Evolutionary conservation across 2,888 invertebrate species (phyloP), one percentile per base, ranked within the genome.

Genomic region (Pardosa pseudoannulata): DNA sequence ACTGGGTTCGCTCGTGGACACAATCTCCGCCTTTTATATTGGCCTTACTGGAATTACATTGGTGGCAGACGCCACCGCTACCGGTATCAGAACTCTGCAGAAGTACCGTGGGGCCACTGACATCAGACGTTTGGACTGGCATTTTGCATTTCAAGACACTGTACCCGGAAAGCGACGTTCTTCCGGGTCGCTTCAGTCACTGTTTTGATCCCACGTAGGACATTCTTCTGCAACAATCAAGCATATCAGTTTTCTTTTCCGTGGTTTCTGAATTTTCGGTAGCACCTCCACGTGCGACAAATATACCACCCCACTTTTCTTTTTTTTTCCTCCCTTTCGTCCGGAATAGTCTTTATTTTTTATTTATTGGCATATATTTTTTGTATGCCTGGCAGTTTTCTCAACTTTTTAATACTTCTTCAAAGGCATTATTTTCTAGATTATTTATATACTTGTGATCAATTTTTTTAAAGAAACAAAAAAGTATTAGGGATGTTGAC

Each of bases 31-130:
- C 79, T 73, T 46, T 46, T 80, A 50, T 87, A 80, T 71, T 87
- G 79, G 79, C 80, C 86, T 76, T 80, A 87, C 39, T 79, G 86
- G 86, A 87, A 79, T 73, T 80, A 87, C 70, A 85, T 70, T 74
- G 80, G 79, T 80, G 86, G 86, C 79, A 71, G 41, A 56, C 41
- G 86, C 79, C 86, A 87, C 86, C 86, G 80, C 36, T 73, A 68
- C 23, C 67, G 75, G 56, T 76, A 72, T 31, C 85, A 82, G 71
- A 68, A 82, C 62, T 31, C 56, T 39, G n/a, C 83, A 72, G 78
- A 78, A 78, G 68, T 85, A 50, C 85, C 62, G 28, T 75, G 75
- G 81, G 62, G 62, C 64, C 64, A 46, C 19, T 76, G 75, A 76
- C 56, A 41, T 71, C 29, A 36, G 23, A 36, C 39, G 27, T 28